A percentile compares a stretch with the other conserved stretches of the same genome.
Conservation (phyloP, 2,888 invertebrate species). For the Cryptocephalus primarius region DNA sequence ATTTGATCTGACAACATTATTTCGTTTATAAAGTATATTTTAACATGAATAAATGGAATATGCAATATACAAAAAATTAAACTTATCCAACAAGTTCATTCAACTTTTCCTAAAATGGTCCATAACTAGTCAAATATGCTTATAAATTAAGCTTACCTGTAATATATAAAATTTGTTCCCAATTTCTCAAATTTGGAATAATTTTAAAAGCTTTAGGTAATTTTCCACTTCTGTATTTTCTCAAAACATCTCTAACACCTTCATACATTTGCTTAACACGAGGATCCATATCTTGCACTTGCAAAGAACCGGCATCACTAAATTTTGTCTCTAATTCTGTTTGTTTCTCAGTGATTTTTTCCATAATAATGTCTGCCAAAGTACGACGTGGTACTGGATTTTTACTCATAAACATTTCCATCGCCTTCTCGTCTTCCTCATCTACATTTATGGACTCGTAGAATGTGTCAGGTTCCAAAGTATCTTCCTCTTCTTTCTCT, state of each 20-base stretch:
- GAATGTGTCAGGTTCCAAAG: slow-evolving; percentile 47
- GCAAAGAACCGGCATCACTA: slow-evolving; percentile 65
- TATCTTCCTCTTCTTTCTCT: slow-evolving; percentile 38
- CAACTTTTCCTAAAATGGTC: no score
- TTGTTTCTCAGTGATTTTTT: slow-evolving; percentile 86
- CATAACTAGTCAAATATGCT: no score
- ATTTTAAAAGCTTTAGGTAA: slow-evolving; percentile 98
- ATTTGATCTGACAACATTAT: no score
- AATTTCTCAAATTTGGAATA: slow-evolving; percentile 81
- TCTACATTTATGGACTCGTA: slow-evolving; percentile 67
- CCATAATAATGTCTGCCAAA: slow-evolving; percentile 82
- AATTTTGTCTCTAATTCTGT: slow-evolving; percentile 80
- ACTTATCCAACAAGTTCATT: no score
- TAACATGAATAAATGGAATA: no score
- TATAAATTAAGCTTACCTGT: slow-evolving; percentile 11
- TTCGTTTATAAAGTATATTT: no score
- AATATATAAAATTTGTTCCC: slow-evolving; percentile 46
- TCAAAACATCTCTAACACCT: slow-evolving; percentile 78
- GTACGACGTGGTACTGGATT: slow-evolving; percentile 51
- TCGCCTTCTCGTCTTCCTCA: slow-evolving; percentile 80
- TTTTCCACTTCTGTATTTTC: slow-evolving; percentile 88
- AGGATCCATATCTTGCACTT: slow-evolving; percentile 76
- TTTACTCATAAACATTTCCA: slow-evolving; percentile 68
- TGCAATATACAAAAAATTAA: no score
- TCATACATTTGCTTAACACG: slow-evolving; percentile 78